phyloP scores from a whole-genome alignment of 2,888 invertebrate genomes.

The Acanthoscelides obtectus region DNA sequence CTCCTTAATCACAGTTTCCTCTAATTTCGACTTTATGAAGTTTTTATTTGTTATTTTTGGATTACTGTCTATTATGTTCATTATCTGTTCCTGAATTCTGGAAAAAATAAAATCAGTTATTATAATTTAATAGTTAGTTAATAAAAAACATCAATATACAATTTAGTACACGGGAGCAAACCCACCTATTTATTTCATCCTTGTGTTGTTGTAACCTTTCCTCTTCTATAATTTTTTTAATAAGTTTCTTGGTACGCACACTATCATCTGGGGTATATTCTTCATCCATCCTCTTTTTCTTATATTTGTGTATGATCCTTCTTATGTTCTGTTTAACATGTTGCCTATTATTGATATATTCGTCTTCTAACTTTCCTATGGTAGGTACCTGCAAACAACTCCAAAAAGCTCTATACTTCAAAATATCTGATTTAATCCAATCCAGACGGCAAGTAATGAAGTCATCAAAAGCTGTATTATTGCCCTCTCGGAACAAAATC shows the following conservation, averaged over 20 bases:
- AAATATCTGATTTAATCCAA: no score
- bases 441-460: no score
- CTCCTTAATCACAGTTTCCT: constrained; percentile 37
- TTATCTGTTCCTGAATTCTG: constrained; percentile 47
- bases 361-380: constrained; percentile 12
- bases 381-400: neutral
- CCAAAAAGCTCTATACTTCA: neutral
- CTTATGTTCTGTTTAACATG: constrained; percentile 33
- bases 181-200: constrained; percentile 43
- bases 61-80: constrained; percentile 49
- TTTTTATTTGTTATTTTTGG: constrained; percentile 50
- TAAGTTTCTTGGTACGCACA: constrained; percentile 26
- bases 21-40: constrained; percentile 48
- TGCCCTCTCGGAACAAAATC: no score
- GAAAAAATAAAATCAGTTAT: no score
- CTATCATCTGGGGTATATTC: constrained; percentile 13
- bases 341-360: constrained; percentile 12
- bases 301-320: constrained; percentile 31
- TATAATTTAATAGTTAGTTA: no score
- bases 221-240: constrained; percentile 39
- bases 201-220: constrained; percentile 48
- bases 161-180: neutral
- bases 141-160: no score
- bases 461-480: no score
- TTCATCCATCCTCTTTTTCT: constrained; percentile 26